phyloP scores from a whole-genome alignment of 2,113 vertebrate species.

The Henicopernis longicauda region DNA sequence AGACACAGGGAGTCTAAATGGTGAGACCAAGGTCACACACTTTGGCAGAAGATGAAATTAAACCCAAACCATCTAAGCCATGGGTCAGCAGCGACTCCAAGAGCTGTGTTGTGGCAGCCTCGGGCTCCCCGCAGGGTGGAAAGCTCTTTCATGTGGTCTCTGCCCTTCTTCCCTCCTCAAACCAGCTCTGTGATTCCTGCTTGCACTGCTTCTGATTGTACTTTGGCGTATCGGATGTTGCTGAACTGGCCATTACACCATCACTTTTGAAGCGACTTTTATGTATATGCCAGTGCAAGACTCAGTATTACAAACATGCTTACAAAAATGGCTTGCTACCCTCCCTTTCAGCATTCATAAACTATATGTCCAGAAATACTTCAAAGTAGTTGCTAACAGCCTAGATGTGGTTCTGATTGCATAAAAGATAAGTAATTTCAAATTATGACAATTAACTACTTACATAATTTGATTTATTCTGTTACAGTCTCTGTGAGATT shows the following conservation, averaged over 20 bases:
- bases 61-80: not conserved
- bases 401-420: not conserved
- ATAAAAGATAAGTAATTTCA: not conserved
- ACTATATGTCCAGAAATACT: not conserved
- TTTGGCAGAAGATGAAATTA: not conserved
- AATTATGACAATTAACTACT: not conserved
- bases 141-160: not conserved
- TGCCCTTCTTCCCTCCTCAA: not conserved
- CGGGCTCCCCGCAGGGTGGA: rapidly evolving
- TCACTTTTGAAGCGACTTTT: not conserved
- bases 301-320: not conserved
- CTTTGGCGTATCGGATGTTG: not conserved
- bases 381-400: not conserved
- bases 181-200: not conserved
- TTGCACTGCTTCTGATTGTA: not conserved
- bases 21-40: not conserved
- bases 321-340: not conserved
- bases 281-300: not conserved
- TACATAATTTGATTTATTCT: not conserved
- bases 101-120: not conserved
- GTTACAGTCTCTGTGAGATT: not conserved
- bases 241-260: not conserved
- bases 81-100: rapidly evolving
- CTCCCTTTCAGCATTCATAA: not conserved
- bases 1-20: not conserved